Conservation (phyloP, 2,888 invertebrate species). For the Agrochola litura region DNA sequence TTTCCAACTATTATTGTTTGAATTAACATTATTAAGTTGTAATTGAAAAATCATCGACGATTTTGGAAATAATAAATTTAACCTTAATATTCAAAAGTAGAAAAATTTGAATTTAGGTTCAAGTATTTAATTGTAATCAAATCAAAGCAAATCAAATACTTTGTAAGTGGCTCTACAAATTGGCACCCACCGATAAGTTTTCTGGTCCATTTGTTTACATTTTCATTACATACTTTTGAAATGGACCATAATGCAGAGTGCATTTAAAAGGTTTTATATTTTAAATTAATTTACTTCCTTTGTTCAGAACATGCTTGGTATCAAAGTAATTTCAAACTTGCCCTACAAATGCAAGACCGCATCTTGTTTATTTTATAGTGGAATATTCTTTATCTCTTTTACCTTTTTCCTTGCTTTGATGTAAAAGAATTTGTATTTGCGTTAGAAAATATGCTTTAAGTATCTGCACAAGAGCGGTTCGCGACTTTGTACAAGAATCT, state of each 20-base stretch:
- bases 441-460: neutral
- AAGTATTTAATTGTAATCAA: neutral
- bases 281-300: neutral
- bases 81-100: neutral
- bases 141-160: neutral
- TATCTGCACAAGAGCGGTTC: no score
- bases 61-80: neutral
- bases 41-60: neutral
- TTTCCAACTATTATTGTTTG: neutral
- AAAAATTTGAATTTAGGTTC: neutral
- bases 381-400: slow-evolving; percentile 5
- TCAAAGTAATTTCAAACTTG: neutral
- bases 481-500: neutral
- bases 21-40: neutral
- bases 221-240: neutral
- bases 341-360: neutral
- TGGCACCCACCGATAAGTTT: neutral
- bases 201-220: neutral
- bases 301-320: neutral
- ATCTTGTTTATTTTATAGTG: slow-evolving; percentile 1
- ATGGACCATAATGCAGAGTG: neutral
- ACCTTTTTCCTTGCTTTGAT: neutral
- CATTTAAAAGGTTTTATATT: neutral
- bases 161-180: neutral
- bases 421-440: neutral